phyloP scores from a whole-genome alignment of 2,888 invertebrate species.

The Cepaea hortensis region DNA sequence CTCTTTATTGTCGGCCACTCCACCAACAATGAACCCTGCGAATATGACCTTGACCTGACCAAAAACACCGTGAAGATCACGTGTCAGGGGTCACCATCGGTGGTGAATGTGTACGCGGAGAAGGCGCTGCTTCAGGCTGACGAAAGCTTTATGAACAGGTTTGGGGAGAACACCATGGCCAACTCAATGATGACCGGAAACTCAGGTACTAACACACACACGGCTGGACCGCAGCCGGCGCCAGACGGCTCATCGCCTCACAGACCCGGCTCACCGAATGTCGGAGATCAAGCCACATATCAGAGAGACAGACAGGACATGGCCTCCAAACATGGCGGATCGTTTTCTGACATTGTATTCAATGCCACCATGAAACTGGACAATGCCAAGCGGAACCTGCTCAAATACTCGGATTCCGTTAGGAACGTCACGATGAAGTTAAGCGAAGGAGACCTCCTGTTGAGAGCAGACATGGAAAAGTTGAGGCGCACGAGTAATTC shows the following conservation, averaged over 20 bases:
- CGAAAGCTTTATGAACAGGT: background rate
- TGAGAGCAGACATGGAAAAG: slow-evolving; percentile 60
- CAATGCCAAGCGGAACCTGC: slow-evolving; percentile 57
- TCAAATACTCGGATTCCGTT: slow-evolving; percentile 56
- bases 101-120: slow-evolving; percentile 53
- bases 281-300: background rate
- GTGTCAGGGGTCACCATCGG: slow-evolving; percentile 51
- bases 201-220: background rate
- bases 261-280: background rate
- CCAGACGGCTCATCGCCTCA: background rate
- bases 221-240: background rate
- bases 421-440: slow-evolving; percentile 59
- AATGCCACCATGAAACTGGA: slow-evolving; percentile 61
- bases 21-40: slow-evolving; percentile 51
- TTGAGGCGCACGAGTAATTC: slow-evolving; percentile 56
- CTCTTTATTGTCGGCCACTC: background rate
- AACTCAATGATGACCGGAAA: background rate
- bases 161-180: background rate
- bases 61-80: slow-evolving; percentile 52
- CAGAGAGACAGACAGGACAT: slow-evolving; percentile 17
- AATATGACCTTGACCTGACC: slow-evolving; percentile 54
- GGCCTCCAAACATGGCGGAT: background rate
- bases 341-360: slow-evolving; percentile 54
- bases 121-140: slow-evolving; percentile 47
- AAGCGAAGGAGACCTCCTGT: slow-evolving; percentile 58